These are phyloP conservation scores for Pheucticus melanocephalus DNA, from an alignment of 2,113 vertebrate genomes.

Conservation along the genomic window DNA sequence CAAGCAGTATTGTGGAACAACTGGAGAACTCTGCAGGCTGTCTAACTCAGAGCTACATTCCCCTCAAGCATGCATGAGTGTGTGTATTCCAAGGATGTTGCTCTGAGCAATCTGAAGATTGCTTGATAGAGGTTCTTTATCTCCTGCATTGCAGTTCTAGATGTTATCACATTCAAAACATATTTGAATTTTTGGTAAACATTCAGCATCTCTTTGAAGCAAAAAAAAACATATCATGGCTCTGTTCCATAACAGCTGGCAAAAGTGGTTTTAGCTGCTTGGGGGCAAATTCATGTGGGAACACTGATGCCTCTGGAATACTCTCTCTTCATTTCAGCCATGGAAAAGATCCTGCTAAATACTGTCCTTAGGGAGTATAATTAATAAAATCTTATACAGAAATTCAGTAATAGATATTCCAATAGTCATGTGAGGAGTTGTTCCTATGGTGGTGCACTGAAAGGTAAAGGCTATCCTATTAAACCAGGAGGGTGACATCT, in stretches of 20 bases:
- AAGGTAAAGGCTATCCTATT: neutral
- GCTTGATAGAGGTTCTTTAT: neutral
- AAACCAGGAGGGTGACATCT: neutral
- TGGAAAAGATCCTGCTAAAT: neutral
- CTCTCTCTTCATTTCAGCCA: neutral
- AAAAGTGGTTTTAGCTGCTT: neutral
- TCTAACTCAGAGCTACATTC: neutral
- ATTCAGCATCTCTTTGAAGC: neutral
- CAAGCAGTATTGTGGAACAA: neutral
- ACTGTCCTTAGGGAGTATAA: neutral
- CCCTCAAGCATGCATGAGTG: neutral
- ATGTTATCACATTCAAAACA: constrained; percentile 19
- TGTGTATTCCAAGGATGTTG: neutral
- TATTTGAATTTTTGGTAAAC: neutral
- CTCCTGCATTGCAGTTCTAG: constrained; percentile 1
- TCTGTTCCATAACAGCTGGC: neutral
- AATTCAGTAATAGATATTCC: neutral
- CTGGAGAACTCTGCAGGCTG: neutral
- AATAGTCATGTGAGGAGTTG: neutral
- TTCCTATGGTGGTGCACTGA: neutral
- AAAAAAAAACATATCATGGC: neutral
- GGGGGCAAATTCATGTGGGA: neutral
- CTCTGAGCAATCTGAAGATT: neutral
- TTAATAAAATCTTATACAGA: neutral
- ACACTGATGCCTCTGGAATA: neutral